A percentile compares a stretch with the other conserved stretches of the same genome.
phyloP scores from a whole-genome alignment of 2,888 invertebrate species.

The Resseliella maxima region DNA sequence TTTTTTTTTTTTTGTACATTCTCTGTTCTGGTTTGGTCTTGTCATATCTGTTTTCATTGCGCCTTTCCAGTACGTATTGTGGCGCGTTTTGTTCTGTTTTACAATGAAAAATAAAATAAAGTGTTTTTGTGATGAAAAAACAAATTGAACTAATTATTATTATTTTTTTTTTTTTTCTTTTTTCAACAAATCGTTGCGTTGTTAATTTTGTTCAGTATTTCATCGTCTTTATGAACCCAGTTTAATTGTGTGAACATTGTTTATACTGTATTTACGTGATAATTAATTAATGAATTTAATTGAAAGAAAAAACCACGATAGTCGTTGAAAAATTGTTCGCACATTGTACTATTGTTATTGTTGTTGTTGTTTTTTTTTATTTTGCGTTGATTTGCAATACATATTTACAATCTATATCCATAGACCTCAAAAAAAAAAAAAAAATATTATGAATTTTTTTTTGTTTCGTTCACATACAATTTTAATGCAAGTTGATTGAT shows the following conservation, averaged over 20 bases:
- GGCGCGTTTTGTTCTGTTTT: not conserved
- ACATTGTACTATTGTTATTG: not conserved
- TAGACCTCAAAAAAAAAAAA: too few species aligned
- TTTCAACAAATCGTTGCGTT: not conserved
- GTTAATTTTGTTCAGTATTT: not conserved
- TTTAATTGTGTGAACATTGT: not conserved
- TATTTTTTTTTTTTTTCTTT: too few species aligned
- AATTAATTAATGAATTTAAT: conserved; percentile 46
- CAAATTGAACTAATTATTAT: conserved; percentile 27
- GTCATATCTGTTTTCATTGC: not conserved
- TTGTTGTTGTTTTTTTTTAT: not conserved
- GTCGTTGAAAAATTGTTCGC: not conserved
- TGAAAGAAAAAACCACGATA: not conserved
- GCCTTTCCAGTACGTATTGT: not conserved
- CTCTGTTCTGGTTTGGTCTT: too few species aligned
- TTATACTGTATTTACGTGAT: not conserved
- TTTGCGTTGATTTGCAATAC: not conserved
- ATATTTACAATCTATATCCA: not conserved
- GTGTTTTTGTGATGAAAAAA: not conserved
- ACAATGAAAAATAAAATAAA: not conserved
- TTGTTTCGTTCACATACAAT: not conserved
- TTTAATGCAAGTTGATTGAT: conserved; percentile 2
- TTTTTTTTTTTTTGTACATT: too few species aligned
- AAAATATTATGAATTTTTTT: too few species aligned
- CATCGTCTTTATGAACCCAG: not conserved